These are phyloP conservation scores for Erythrocercus mccallii DNA, from an alignment of 2,113 vertebrate genomes.

Conservation along the genomic window DNA sequence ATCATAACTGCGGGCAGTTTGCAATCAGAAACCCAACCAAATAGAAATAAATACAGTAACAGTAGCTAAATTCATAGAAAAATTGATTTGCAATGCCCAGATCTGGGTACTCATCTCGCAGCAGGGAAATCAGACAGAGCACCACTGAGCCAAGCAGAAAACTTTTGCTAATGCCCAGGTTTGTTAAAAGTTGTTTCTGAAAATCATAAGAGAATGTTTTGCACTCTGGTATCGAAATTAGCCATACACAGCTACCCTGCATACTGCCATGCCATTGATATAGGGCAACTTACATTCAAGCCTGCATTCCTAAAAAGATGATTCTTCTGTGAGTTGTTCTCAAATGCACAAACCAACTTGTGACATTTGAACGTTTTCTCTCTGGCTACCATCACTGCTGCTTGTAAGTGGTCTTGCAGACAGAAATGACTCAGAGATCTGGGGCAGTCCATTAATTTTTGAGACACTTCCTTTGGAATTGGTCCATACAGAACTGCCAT, in stretches of 20 bases:
- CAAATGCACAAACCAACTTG: not conserved
- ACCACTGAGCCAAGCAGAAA: not conserved
- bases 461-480: not conserved
- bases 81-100: not conserved
- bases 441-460: not conserved
- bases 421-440: not conserved
- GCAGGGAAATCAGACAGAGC: not conserved
- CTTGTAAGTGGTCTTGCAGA: not conserved
- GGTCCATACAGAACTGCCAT: not conserved
- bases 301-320: not conserved
- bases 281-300: not conserved
- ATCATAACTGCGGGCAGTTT: not conserved
- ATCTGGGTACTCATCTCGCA: not conserved
- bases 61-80: not conserved
- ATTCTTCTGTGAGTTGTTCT: not conserved
- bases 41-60: not conserved
- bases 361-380: accelerated
- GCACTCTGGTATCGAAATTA: not conserved
- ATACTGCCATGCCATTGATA: not conserved
- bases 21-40: not conserved
- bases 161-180: not conserved
- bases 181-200: not conserved
- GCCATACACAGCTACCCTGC: not conserved
- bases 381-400: not conserved
- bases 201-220: not conserved